Percentiles rank a stretch among this genome's conserved stretches.
Evolutionary conservation across 2,797 vertebrate species (phyloP).

Genomic region (Sebastes itinus): DNA sequence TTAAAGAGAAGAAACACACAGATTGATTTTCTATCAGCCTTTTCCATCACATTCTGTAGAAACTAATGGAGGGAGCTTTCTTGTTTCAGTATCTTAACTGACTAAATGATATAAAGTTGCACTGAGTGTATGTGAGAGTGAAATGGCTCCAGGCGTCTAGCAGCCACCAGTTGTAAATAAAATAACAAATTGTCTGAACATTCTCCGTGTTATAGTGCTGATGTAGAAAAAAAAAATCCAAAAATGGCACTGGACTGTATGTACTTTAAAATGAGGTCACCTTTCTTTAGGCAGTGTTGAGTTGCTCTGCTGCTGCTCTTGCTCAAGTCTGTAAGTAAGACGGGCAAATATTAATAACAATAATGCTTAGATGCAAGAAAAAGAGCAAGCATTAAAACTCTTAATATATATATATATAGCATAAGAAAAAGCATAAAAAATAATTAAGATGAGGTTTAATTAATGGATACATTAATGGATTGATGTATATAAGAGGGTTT

Average conservation of each 20-base stretch:
- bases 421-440: too few species aligned
- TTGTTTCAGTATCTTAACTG: neutral
- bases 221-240: neutral
- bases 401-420: too few species aligned
- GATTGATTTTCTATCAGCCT: neutral
- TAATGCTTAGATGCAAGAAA: neutral
- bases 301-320: slow-evolving; percentile 68
- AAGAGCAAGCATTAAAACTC: neutral
- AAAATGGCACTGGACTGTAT: neutral
- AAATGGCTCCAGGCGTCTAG: neutral
- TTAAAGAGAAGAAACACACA: neutral
- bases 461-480: too few species aligned
- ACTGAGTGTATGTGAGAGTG: neutral
- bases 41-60: neutral
- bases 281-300: slow-evolving; percentile 70
- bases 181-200: neutral
- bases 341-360: neutral
- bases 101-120: neutral
- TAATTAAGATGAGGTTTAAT: too few species aligned
- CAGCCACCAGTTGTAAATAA: neutral
- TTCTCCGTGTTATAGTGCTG: neutral
- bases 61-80: neutral
- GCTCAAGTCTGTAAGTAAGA: slow-evolving; percentile 71
- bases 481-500: too few species aligned
- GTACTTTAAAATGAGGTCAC: slow-evolving; percentile 57